A percentile compares a stretch with the other conserved stretches of the same genome.
Conservation (phyloP, 2,888 invertebrate species). For the Leptinotarsa tumamoca region DNA sequence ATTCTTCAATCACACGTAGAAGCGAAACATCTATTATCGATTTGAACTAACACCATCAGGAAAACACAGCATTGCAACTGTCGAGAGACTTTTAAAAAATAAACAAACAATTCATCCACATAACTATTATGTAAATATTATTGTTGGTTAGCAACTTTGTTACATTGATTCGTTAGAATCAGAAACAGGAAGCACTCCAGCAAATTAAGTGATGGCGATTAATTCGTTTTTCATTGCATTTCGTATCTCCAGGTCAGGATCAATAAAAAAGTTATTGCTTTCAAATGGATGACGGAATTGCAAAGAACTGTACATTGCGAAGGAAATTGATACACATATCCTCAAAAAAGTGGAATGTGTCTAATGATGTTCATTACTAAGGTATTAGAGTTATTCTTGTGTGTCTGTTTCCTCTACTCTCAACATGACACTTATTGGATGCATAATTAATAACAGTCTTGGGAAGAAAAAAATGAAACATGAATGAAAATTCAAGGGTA, state of each 20-base stretch:
- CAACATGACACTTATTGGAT: no score
- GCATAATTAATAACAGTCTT: no score
- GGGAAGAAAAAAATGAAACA: no score
- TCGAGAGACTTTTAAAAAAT: background rate
- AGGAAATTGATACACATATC: background rate
- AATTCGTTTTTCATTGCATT: slow-evolving; percentile 1
- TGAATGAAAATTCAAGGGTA: no score
- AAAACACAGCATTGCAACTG: background rate
- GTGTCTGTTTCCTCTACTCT: no score
- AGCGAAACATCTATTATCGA: background rate
- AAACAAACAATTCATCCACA: slow-evolving; percentile 10
- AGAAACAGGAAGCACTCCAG: slow-evolving; percentile 6
- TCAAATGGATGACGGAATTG: background rate
- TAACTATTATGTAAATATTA: slow-evolving; percentile 14
- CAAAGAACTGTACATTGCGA: background rate
- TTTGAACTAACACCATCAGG: background rate
- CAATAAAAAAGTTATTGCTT: background rate
- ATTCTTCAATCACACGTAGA: background rate
- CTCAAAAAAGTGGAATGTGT: background rate
- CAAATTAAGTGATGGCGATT: background rate
- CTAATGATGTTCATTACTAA: no score
- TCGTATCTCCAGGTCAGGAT: background rate
- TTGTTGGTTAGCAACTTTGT: slow-evolving; percentile 12
- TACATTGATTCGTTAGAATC: background rate
- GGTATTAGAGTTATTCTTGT: no score